Evolutionary conservation across 2,888 invertebrate genomes (phyloP).

Genomic region (Heliconius ethilla): DNA sequence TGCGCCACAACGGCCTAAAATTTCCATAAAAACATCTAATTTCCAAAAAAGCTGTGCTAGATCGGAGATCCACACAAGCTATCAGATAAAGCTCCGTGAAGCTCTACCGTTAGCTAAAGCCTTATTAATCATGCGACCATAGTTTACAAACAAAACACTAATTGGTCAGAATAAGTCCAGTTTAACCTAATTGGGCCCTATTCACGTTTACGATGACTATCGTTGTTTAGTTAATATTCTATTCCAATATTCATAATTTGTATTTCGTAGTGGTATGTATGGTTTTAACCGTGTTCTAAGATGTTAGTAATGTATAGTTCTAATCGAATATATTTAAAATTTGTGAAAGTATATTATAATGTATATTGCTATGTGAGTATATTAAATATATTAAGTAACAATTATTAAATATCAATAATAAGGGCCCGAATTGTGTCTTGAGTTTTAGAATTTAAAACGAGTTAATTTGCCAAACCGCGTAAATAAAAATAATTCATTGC

Average conservation of each 20-base stretch:
- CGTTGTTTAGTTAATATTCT: slow-evolving; percentile 37
- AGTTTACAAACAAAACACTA: slow-evolving; percentile 45
- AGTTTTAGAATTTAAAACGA: too few relatives aligned
- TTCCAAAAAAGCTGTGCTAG: background rate
- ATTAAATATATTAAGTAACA: too few relatives aligned
- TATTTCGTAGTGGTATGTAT: background rate
- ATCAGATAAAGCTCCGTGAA: background rate
- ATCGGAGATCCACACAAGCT: slow-evolving; percentile 8
- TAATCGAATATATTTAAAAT: background rate
- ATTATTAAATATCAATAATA: too few relatives aligned
- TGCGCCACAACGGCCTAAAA: background rate
- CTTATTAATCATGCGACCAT: slow-evolving; percentile 20
- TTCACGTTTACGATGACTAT: slow-evolving; percentile 47
- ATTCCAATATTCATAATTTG: slow-evolving; percentile 29
- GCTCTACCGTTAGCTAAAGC: slow-evolving; percentile 11
- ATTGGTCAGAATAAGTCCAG: slow-evolving; percentile 53
- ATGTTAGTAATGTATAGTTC: background rate
- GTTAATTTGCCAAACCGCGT: too few relatives aligned
- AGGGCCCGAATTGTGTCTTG: too few relatives aligned
- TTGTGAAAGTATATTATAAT: background rate
- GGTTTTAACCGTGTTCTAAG: background rate
- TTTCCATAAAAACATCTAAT: background rate
- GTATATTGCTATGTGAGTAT: background rate
- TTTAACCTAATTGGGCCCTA: slow-evolving; percentile 57
- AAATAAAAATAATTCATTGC: too few relatives aligned